Percentiles rank a stretch among this genome's conserved stretches.
These are phyloP conservation scores for Drosophila rhopaloa DNA, from an alignment of 1,140 invertebrate species.

Conservation along the genomic window DNA sequence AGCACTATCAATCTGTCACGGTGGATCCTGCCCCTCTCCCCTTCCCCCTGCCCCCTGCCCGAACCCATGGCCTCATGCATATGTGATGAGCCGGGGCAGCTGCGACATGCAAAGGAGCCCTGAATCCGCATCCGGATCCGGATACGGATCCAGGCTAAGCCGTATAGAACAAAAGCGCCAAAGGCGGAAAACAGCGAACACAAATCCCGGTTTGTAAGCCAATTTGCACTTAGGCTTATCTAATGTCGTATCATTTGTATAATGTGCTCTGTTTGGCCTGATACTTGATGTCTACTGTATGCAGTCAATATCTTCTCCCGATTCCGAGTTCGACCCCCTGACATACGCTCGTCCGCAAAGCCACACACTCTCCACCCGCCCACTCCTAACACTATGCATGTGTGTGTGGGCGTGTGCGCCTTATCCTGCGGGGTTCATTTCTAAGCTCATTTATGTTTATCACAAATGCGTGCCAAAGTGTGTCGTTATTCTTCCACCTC, in stretches of 20 bases:
- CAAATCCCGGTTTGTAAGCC: slow-evolving; percentile 85
- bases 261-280: slow-evolving; percentile 81
- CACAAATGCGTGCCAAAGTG: slow-evolving; percentile 84
- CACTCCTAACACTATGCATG: slow-evolving; percentile 38
- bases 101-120: slow-evolving; percentile 33
- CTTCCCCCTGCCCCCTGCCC: too few relatives aligned
- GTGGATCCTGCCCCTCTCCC: not conserved
- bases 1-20: slow-evolving; percentile 26
- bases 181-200: slow-evolving; percentile 30
- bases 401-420: slow-evolving; percentile 30
- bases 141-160: slow-evolving; percentile 19
- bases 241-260: slow-evolving; percentile 85
- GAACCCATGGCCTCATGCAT: slow-evolving; percentile 21
- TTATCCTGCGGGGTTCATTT: slow-evolving; percentile 84
- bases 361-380: too few relatives aligned
- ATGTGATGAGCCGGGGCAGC: slow-evolving; percentile 26
- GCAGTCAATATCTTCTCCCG: slow-evolving; percentile 46
- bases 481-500: slow-evolving; percentile 72
- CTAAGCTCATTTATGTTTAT: slow-evolving; percentile 85
- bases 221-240: slow-evolving; percentile 85
- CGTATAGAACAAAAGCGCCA: slow-evolving; percentile 6
- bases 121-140: not conserved
- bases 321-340: not conserved
- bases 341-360: too few relatives aligned
- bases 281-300: slow-evolving; percentile 73